Evolutionary conservation across 2,113 vertebrate genomes (phyloP).

Genomic region (Trematomus loennbergii): DNA sequence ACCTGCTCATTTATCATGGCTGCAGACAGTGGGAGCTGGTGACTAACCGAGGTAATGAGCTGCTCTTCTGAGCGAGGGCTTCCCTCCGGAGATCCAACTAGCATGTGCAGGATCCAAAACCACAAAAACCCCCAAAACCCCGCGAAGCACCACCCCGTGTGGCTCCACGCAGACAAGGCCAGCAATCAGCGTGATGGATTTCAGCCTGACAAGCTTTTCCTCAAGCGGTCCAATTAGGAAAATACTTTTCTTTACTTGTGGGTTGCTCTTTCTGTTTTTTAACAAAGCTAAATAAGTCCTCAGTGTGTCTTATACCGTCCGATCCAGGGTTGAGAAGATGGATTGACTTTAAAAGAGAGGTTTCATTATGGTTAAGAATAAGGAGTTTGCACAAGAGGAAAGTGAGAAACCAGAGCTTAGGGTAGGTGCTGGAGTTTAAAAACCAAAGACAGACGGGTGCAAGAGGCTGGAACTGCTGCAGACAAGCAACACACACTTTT

Average conservation of each 20-base stretch:
- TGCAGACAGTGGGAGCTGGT: conserved; percentile 64
- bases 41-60: conserved; percentile 76
- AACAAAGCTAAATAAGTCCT: conserved; percentile 42
- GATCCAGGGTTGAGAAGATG: conserved; percentile 41
- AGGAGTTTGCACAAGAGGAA: conserved; percentile 50
- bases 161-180: conserved; percentile 69
- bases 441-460: conserved; percentile 45
- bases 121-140: conserved; percentile 62
- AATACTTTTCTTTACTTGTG: conserved; percentile 39
- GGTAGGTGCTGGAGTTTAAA: conserved; percentile 37
- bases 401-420: conserved; percentile 62
- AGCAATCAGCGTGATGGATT: conserved; percentile 79
- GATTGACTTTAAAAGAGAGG: conserved; percentile 55
- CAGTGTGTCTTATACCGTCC: conserved; percentile 38
- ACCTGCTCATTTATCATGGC: conserved; percentile 77
- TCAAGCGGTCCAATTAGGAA: conserved; percentile 72
- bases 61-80: conserved; percentile 58
- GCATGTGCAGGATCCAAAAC: conserved; percentile 69
- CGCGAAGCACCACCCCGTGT: conserved; percentile 53
- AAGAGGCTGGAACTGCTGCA: conserved; percentile 28
- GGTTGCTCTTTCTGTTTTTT: conserved; percentile 34
- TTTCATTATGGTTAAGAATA: conserved; percentile 58
- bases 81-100: conserved; percentile 70
- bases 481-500: conserved; percentile 9
- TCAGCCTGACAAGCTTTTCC: conserved; percentile 71